phyloP scores from a whole-genome alignment of 1,140 invertebrate genomes.

The Drosophila biarmipes region DNA sequence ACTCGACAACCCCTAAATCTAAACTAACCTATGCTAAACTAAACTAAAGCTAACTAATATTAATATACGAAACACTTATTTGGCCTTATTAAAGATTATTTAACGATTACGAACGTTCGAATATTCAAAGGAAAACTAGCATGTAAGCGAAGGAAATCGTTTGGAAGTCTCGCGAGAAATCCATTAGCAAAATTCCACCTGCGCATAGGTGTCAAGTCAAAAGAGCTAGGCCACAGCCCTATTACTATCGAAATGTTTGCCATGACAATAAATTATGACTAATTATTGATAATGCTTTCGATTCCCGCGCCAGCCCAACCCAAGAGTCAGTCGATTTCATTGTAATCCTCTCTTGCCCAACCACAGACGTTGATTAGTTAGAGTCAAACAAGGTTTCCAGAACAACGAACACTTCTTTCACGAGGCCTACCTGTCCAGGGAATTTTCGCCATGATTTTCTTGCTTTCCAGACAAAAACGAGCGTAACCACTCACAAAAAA shows the following conservation, averaged over 20 bases:
- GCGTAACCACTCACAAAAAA: slow-evolving; percentile 50
- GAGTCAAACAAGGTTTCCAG: slow-evolving; percentile 77
- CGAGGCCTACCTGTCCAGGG: slow-evolving; percentile 48
- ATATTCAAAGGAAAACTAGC: slow-evolving; percentile 30
- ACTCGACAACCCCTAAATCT: slow-evolving; percentile 39
- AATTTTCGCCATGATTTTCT: slow-evolving; percentile 58
- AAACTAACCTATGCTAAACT: slow-evolving; percentile 39
- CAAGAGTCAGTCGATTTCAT: slow-evolving; percentile 40
- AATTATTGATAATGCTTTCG: slow-evolving; percentile 71
- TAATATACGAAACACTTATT: slow-evolving; percentile 70
- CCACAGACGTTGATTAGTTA: slow-evolving; percentile 25
- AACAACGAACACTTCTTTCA: slow-evolving; percentile 81
- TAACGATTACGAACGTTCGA: slow-evolving; percentile 56
- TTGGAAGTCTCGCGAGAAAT: slow-evolving; percentile 73
- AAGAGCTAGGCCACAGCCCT: slow-evolving; percentile 33
- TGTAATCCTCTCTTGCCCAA: slow-evolving; percentile 50
- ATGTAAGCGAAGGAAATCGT: slow-evolving; percentile 35
- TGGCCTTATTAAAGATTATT: slow-evolving; percentile 82
- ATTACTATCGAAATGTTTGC: slow-evolving; percentile 77
- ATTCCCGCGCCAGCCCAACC: slow-evolving; percentile 32
- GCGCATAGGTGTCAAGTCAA: slow-evolving; percentile 57
- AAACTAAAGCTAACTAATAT: slow-evolving; percentile 53
- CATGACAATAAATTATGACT: slow-evolving; percentile 77
- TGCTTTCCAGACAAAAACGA: slow-evolving; percentile 65
- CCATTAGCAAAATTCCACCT: slow-evolving; percentile 74